phyloP scores from a whole-genome alignment of 2,113 vertebrate genomes.

The Stomatorhinus ivindoensis region DNA sequence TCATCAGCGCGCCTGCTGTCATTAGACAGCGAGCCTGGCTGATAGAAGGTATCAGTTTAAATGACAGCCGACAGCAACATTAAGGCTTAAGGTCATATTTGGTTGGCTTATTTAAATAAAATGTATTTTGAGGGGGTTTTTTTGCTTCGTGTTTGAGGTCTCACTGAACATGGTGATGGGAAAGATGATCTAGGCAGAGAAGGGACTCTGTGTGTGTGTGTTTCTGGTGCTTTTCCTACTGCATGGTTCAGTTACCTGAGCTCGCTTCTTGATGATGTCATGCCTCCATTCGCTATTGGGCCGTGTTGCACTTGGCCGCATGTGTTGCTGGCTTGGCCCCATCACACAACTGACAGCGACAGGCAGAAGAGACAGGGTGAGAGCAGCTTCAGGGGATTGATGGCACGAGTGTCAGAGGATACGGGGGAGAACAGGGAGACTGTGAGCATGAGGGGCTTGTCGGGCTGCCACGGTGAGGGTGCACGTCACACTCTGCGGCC shows the following conservation, averaged over 20 bases:
- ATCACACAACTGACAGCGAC: not conserved
- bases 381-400: not conserved
- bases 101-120: conserved; percentile 5
- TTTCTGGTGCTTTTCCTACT: not conserved
- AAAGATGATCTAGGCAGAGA: not conserved
- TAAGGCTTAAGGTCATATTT: conserved; percentile 16
- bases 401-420: not conserved
- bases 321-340: not conserved
- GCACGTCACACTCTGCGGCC: not conserved
- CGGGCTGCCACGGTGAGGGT: not conserved
- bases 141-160: not conserved
- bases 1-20: conserved; percentile 9
- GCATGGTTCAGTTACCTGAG: not conserved
- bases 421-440: not conserved
- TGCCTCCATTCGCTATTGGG: not conserved
- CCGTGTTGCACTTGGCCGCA: not conserved
- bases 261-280: not conserved
- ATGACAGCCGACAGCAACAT: conserved; percentile 12
- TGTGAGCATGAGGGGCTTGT: not conserved
- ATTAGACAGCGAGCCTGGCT: not conserved
- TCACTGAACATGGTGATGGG: not conserved
- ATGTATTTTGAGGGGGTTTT: not conserved
- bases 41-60: conserved; percentile 9
- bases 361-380: not conserved
- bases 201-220: not conserved